phyloP scores from a whole-genome alignment of 2,797 vertebrate species.

The Oreochromis grahami region DNA sequence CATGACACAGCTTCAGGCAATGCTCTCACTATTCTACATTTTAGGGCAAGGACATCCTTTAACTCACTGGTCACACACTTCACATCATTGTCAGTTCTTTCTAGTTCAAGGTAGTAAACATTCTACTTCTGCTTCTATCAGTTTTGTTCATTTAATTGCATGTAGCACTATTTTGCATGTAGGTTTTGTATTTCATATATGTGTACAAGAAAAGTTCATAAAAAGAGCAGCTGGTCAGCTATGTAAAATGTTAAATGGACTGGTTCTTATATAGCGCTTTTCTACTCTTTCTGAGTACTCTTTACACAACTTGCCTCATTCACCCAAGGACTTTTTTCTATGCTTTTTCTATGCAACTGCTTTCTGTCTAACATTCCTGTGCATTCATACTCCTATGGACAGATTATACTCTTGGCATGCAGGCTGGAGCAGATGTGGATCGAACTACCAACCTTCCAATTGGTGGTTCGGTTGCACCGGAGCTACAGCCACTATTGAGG shows the following conservation, averaged over 20 bases:
- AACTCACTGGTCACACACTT: background rate
- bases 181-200: background rate
- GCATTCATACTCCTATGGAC: background rate
- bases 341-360: background rate
- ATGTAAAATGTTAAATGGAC: background rate
- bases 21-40: background rate
- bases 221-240: background rate
- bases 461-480: background rate
- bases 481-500: background rate
- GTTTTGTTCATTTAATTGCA: background rate
- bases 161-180: background rate
- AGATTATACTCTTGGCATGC: background rate
- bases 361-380: background rate
- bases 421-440: background rate
- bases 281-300: background rate
- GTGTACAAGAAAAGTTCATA: background rate
- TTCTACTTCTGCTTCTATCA: background rate
- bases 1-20: conserved; percentile 11
- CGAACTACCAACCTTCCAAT: background rate
- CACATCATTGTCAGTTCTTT: background rate
- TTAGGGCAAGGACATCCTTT: background rate
- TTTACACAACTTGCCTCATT: background rate
- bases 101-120: background rate
- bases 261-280: background rate
- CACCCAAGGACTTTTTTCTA: background rate